These are phyloP conservation scores for Larimichthys crocea DNA, from an alignment of 2,113 vertebrate species.

Conservation along the genomic window DNA sequence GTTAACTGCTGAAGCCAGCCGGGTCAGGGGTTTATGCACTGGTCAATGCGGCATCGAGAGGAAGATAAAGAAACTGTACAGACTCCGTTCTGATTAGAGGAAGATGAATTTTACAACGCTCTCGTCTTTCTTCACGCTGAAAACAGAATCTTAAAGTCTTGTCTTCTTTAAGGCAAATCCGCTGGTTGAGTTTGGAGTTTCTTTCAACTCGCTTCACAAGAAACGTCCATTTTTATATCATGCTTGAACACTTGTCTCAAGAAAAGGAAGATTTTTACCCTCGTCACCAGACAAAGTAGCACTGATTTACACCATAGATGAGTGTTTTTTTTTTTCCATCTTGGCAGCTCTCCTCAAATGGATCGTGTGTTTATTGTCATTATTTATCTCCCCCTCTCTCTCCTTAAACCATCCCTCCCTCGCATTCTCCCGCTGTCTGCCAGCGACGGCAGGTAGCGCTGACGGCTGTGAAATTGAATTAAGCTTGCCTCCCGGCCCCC, in stretches of 20 bases:
- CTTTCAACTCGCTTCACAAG: not conserved
- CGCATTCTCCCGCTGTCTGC: slow-evolving; percentile 54
- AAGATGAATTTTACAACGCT: not conserved
- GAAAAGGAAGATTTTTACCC: slow-evolving; percentile 14
- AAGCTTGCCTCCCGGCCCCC: slow-evolving; percentile 47
- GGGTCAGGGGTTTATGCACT: slow-evolving; percentile 69
- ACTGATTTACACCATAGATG: slow-evolving; percentile 30
- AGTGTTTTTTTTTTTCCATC: slow-evolving; percentile 40
- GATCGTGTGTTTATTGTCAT: slow-evolving; percentile 67
- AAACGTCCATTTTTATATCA: not conserved
- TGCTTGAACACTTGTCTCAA: not conserved
- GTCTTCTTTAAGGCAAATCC: not conserved
- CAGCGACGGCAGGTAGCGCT: slow-evolving; percentile 61
- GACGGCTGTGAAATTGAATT: slow-evolving; percentile 77
- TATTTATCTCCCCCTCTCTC: slow-evolving; percentile 65
- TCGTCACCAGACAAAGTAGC: slow-evolving; percentile 29
- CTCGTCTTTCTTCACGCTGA: not conserved
- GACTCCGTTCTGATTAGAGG: slow-evolving; percentile 17
- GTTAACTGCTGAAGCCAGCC: slow-evolving; percentile 68
- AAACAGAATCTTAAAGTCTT: not conserved
- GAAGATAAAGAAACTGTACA: slow-evolving; percentile 53
- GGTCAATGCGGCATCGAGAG: slow-evolving; percentile 67
- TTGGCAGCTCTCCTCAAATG: slow-evolving; percentile 42
- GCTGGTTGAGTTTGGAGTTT: slow-evolving; percentile 26
- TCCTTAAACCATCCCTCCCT: slow-evolving; percentile 53